Base-by-base conservation (phyloP, 2,888 invertebrate genomes). In the Lithophane socia region DNA sequence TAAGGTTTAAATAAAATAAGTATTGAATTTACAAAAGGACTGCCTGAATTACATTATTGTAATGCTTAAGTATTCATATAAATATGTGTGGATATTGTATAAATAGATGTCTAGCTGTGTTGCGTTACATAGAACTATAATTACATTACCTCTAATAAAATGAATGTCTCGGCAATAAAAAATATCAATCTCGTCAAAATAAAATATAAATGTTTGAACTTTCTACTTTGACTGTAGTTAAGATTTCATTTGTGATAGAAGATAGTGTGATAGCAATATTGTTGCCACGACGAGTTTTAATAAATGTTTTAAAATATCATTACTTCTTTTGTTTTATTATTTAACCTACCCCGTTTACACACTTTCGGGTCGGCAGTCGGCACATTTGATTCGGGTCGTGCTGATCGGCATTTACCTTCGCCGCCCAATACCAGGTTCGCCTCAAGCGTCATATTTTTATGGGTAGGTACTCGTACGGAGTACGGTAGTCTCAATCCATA, bases 251-350 rank as follows among this genome's bases (percentile, higher is more conserved):
- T 91, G 90, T 90, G 90, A 92, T 91, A 90, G 87, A 87, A 81
- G 78, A 86, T 87, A 89, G 89, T 87, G 90, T 87, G 89, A 89
- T 88, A 89, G 87, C 85, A 88, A 89, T 87, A 87, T 89, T 91
- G 90, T 90, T 90, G 90, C 89, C 88, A 89, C 82, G 86, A 87
- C 83, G 85, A 89, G 75, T 91, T 92, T 91, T 91, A 93, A 91
- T 93, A 92, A 93, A 93, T 91, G 93, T 93, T 93, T 92, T 90
- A 86, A 92, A 89, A 85, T 85, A 81, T 87, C 70, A 72, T 66
- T 75, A 64, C 7, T 49, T n/a, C 49, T 56, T 65, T 56, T 68
- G 66, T 83, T 73, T 72, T 61, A 69, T 79, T 83, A 69, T 79
- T 83, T 71, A 49, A 10, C 1, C 10, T 42, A 52, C 24, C 24